Conservation (phyloP, 2,797 vertebrate species). For the Ciconia nigra region DNA sequence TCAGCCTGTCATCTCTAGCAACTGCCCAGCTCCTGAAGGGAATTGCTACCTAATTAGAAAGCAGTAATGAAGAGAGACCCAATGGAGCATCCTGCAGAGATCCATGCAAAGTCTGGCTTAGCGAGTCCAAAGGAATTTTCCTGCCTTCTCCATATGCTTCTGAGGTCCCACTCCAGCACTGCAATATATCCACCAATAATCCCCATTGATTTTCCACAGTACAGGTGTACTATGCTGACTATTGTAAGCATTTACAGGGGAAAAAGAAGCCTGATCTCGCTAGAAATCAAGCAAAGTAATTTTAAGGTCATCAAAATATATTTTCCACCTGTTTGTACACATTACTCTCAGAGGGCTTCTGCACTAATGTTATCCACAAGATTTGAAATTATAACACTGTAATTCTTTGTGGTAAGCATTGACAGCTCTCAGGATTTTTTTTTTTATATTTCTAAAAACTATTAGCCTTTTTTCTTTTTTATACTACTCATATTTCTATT, state of each 20-base stretch:
- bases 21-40: background rate
- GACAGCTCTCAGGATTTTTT: background rate
- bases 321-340: background rate
- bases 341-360: background rate
- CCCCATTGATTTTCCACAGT: background rate
- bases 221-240: background rate
- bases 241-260: background rate
- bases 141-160: background rate
- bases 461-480: background rate
- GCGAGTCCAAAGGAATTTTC: background rate
- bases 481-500: background rate
- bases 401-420: background rate
- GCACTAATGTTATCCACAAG: background rate
- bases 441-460: background rate
- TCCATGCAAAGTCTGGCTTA: background rate
- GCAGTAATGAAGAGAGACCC: background rate
- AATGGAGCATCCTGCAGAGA: background rate
- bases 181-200: background rate
- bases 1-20: background rate
- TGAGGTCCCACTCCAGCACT: background rate
- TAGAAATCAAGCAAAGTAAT: background rate
- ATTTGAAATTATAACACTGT: background rate
- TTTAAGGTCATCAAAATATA: background rate
- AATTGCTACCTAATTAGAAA: conserved; percentile 27
- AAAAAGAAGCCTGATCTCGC: background rate